Conservation (phyloP, 1,140 invertebrate genomes). For the Charaxes varanes region DNA sequence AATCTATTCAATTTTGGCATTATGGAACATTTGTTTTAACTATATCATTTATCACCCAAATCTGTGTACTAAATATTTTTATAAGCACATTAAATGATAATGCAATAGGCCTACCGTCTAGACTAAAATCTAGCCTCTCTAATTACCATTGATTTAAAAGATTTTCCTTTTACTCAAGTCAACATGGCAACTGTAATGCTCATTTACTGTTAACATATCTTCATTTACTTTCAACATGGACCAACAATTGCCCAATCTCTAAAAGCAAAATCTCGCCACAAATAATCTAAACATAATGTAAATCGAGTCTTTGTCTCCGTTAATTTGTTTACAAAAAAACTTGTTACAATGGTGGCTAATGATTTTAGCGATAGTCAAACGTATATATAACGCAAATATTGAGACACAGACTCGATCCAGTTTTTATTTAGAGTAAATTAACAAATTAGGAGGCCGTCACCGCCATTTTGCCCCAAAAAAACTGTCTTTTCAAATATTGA, state of each 20-base stretch:
- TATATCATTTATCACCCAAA: no score
- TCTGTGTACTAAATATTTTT: not conserved
- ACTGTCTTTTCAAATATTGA: no score
- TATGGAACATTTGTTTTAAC: no score
- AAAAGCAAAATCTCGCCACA: constrained; percentile 66
- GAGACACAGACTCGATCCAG: constrained; percentile 52
- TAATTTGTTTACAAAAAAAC: not conserved
- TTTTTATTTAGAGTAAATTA: constrained; percentile 49
- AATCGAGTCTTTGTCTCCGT: constrained; percentile 43
- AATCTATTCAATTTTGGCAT: no score
- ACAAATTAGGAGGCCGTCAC: constrained; percentile 16
- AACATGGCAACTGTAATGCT: no score
- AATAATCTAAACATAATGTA: constrained; percentile 56
- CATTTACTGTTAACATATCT: no score
- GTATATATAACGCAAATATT: constrained; percentile 25
- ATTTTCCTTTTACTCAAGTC: no score
- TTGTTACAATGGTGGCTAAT: constrained; percentile 5
- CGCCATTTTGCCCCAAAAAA: constrained; percentile 3
- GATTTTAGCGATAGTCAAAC: constrained; percentile 9
- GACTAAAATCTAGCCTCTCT: constrained; percentile 14
- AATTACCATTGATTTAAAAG: no score
- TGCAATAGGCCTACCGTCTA: not conserved
- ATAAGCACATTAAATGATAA: constrained; percentile 1
- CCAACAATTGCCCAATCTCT: constrained; percentile 40
- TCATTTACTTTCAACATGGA: no score